phyloP scores from a whole-genome alignment of 2,113 vertebrate genomes.

The Malurus alboscapulatus region DNA sequence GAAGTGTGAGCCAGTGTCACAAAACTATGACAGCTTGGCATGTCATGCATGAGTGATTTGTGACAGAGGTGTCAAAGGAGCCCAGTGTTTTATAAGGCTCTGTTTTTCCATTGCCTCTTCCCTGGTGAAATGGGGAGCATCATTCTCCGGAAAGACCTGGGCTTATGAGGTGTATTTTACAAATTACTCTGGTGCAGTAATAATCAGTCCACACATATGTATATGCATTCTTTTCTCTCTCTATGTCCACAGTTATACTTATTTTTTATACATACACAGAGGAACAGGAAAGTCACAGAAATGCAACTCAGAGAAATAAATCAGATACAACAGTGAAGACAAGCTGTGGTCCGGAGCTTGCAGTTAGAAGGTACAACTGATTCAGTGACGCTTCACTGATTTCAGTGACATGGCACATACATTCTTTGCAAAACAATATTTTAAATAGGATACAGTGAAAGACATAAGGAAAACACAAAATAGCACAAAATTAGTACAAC shows the following conservation, averaged over 20 bases:
- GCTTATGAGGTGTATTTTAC: not conserved
- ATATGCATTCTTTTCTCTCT: not conserved
- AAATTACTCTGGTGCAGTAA: not conserved
- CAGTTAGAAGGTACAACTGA: not conserved
- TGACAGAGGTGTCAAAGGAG: not conserved
- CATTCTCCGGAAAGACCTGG: not conserved
- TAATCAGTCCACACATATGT: not conserved
- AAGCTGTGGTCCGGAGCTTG: not conserved
- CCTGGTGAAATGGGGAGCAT: not conserved
- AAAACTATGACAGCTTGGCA: not conserved
- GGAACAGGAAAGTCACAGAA: not conserved
- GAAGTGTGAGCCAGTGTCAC: not conserved
- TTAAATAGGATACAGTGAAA: not conserved
- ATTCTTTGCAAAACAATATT: not conserved
- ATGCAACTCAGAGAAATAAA: not conserved
- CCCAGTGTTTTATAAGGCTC: not conserved
- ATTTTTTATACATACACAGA: not conserved
- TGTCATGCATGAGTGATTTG: not conserved
- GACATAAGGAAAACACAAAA: not conserved
- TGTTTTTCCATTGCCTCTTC: not conserved
- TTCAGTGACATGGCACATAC: not conserved
- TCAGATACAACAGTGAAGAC: not conserved
- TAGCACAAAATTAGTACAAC: not conserved
- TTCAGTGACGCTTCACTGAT: not conserved
- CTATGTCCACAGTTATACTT: not conserved